Base-by-base conservation (phyloP, 2,113 vertebrate species). In the Corvus cornix region DNA sequence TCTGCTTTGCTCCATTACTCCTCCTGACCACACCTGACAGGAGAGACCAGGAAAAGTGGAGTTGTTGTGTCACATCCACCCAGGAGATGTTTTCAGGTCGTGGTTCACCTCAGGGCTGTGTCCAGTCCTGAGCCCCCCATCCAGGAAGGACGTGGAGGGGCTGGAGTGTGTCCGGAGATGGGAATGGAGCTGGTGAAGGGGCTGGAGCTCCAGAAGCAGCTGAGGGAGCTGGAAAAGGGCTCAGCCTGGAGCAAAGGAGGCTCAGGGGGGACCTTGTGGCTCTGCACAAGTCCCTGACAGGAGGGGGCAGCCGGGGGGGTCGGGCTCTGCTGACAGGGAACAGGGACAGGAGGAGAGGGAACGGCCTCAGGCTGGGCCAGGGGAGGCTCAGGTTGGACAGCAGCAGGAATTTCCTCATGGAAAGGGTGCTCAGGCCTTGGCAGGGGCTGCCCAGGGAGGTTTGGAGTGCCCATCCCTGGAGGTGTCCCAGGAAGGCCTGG, bases 371-470 rank as follows among this genome's bases (percentile, higher is more conserved):
- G 23, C 46, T 78, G 84, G 7, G 55, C 33, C 39, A 52, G 74
- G 48, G 28, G 0, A 70, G 33, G 33, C 0, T 28, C 16, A 78
- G 39, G 23, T 0, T 21, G 75, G 30, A 7, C 4, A 70, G 0
- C 23, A 70, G 39, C 0, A 69, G 48, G 55, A 72, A 70, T 79
- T 70, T 62, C 20, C 0, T 0, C 41, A 7, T 26, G 49, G 41
- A 41, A 72, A 72, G 30, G 41, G 58, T 0, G 8, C 0, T 49
- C 13, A 88, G 16, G 30, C 7, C 0, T 3, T 31, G 41, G 48
- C 0, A 72, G 31, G 43, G 35, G 44, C 41, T 80, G 67, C 43
- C 49, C 11, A 17, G 58, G 66, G 43, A 64, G 43, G 21, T 10
- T 4, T 64, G 67, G 35, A 56, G 43, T 49, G 0, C 35, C 58